Evolutionary conservation across 2,113 vertebrate genomes (phyloP), one percentile per base, ranked within the genome.

Genomic region (Sakesphorus luctuosus): DNA sequence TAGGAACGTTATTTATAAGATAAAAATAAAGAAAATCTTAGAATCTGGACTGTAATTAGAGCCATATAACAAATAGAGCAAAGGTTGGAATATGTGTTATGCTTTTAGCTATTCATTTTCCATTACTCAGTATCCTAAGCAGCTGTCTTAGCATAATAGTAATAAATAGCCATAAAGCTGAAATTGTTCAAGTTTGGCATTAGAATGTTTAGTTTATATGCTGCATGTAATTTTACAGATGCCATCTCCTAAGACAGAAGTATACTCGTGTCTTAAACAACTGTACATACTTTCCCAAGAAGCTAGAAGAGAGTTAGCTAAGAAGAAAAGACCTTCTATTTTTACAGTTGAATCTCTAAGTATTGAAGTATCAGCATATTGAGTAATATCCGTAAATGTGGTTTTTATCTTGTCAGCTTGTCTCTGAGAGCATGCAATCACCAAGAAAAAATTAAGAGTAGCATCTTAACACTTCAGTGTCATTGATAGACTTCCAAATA

Each of bases 201-300:
- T 84, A 47, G 15, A 73, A 83, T 71, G 28, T 35, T 74, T 50
- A 6, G 11, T 93, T 56, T 83, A 71, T 59, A 19, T 16, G 43
- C 24, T 26, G 7, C 29, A 9, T 71, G 43, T n/a, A 77, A 71
- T 59, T 33, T 74, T 77, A 84, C 23, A 62, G 25, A 53, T 29
- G 5, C 3, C 0, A 0, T 50, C 23, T 67, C 12, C 33, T 83
- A 58, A 77, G 20, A 46, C 2, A 58, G 28, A 6, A 17, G 6
- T 16, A n/a, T 18, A 24, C 11, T 79, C 82, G 73, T 82, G 40
- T 73, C 58, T 73, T 90, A 24, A 77, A 69, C 10, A 88, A 11
- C 9, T 52, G 6, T n/a, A 69, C 9, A 4, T 80, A 25, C 19
- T 83, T 88, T 86, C 72, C 71, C 59, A 43, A 65, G 18, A 87